phyloP scores from a whole-genome alignment of 2,113 vertebrate species.

The Microtus richardsoni region DNA sequence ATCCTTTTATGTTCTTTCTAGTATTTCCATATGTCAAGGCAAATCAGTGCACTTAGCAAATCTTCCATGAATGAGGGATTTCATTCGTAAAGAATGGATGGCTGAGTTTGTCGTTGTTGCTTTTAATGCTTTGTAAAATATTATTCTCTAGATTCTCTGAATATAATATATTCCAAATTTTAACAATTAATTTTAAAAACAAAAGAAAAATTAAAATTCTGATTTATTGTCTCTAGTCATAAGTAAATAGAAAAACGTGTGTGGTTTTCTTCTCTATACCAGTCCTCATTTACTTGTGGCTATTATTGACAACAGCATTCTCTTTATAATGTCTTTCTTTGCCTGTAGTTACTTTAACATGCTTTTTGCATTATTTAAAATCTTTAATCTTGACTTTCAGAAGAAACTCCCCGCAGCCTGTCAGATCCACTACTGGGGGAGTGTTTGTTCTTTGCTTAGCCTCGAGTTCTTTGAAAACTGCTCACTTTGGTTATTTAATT shows the following conservation, averaged over 20 bases:
- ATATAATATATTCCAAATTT: not conserved
- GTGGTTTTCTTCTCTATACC: not conserved
- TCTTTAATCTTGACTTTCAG: slow-evolving; percentile 53
- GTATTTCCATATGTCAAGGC: not conserved
- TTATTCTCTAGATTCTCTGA: slow-evolving; percentile 24
- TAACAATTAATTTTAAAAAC: slow-evolving; percentile 50
- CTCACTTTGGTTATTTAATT: slow-evolving; percentile 14
- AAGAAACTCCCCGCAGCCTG: not conserved
- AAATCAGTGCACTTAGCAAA: slow-evolving; percentile 16
- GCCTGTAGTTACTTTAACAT: slow-evolving; percentile 27
- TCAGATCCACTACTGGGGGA: slow-evolving; percentile 25
- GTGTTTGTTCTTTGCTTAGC: slow-evolving; percentile 9
- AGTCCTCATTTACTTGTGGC: not conserved
- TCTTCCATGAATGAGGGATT: slow-evolving; percentile 27
- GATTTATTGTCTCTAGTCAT: not conserved
- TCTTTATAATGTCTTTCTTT: slow-evolving; percentile 25
- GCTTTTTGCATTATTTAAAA: slow-evolving; percentile 57
- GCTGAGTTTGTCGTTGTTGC: not conserved
- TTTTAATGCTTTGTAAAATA: slow-evolving; percentile 7
- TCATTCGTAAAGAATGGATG: slow-evolving; percentile 39
- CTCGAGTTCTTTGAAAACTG: slow-evolving; percentile 4
- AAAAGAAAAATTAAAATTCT: slow-evolving; percentile 30
- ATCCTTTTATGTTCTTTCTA: not conserved
- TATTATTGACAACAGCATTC: not conserved
- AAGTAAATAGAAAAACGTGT: not conserved